Percentiles rank a stretch among this genome's conserved stretches.
Conservation (phyloP, 2,797 vertebrate species). For the Taeniopygia guttata region DNA sequence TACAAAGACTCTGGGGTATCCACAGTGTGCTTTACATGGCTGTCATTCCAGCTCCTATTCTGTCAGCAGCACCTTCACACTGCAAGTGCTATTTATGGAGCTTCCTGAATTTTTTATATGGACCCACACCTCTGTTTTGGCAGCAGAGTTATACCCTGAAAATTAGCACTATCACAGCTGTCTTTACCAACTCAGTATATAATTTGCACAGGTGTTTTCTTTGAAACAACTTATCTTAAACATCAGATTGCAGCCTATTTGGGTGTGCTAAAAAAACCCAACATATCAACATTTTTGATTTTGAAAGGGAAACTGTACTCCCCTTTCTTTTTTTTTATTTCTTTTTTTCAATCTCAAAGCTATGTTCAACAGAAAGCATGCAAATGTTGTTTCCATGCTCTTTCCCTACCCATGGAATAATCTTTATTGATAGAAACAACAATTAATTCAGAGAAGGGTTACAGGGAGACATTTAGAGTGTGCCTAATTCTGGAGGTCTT, state of each 20-base stretch:
- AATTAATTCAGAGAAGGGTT: not conserved
- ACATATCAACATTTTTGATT: not conserved
- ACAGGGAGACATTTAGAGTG: not conserved
- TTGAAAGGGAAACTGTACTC: not conserved
- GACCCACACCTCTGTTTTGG: conserved; percentile 13
- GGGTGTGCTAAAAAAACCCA: not conserved
- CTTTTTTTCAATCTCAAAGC: not conserved
- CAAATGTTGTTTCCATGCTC: not conserved
- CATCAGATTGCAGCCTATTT: not conserved
- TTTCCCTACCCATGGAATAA: not conserved
- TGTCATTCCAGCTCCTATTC: conserved; percentile 2
- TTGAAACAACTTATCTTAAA: not conserved
- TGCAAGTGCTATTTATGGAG: conserved; percentile 22
- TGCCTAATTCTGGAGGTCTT: not conserved
- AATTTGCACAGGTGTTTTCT: not conserved
- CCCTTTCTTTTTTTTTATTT: not conserved
- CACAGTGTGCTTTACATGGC: not conserved
- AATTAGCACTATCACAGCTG: conserved; percentile 32
- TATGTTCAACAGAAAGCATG: not conserved
- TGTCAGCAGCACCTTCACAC: not conserved
- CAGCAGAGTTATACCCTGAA: conserved; percentile 13
- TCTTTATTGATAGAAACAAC: not conserved
- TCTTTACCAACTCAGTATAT: not conserved
- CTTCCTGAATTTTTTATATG: conserved; percentile 11
- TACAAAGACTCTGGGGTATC: conserved; percentile 47